These are phyloP conservation scores for Chelonia mydas DNA, from an alignment of 2,797 vertebrate species.

Conservation along the genomic window DNA sequence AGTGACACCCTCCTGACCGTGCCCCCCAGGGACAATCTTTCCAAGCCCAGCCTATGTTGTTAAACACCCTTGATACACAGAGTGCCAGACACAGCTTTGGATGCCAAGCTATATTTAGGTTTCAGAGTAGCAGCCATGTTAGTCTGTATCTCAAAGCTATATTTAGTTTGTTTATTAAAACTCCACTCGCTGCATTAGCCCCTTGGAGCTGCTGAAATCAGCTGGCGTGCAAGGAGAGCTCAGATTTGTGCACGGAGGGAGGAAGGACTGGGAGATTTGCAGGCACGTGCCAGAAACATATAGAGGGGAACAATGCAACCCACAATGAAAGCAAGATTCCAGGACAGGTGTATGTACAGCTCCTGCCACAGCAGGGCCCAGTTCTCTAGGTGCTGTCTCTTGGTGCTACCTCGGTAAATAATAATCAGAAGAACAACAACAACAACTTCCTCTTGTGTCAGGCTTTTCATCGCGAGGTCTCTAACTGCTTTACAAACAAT, in stretches of 20 bases:
- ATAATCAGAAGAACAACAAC: background rate
- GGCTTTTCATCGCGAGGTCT: background rate
- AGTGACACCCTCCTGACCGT: background rate
- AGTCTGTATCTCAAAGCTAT: background rate
- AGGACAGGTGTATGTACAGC: background rate
- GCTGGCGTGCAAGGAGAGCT: background rate
- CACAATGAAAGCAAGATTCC: background rate
- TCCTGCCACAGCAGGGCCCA: background rate
- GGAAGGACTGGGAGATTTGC: background rate
- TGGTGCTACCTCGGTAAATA: background rate
- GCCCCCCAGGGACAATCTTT: background rate
- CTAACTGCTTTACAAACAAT: background rate
- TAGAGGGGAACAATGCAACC: background rate
- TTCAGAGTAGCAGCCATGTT: no score
- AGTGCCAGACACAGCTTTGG: background rate
- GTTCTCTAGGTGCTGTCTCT: background rate
- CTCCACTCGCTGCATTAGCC: background rate
- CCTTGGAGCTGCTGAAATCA: background rate
- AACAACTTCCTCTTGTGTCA: background rate
- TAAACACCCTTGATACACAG: background rate
- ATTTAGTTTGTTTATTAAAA: background rate
- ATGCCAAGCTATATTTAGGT: background rate
- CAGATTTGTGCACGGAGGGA: background rate
- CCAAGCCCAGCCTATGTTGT: background rate
- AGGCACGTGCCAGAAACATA: fast-evolving